These are phyloP conservation scores for Ophion costatus DNA, from an alignment of 2,888 invertebrate genomes.

Conservation along the genomic window DNA sequence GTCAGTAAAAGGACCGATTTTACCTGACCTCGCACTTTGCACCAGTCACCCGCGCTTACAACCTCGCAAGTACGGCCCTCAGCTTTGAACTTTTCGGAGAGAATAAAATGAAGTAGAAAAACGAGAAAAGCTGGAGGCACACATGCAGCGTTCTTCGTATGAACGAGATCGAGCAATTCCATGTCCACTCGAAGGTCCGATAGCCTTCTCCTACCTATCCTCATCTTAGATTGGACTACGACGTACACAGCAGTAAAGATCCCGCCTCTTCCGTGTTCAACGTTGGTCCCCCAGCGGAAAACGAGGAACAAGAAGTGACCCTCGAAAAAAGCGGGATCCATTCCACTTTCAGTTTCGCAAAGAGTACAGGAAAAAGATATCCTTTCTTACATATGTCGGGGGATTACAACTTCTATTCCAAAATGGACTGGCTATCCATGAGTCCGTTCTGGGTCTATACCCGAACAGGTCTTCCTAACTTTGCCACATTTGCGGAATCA, in stretches of 20 bases:
- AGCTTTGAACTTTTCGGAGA: slow-evolving; percentile 49
- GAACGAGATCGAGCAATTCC: slow-evolving; percentile 63
- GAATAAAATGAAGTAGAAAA: slow-evolving; percentile 35
- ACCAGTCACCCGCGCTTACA: slow-evolving; percentile 20
- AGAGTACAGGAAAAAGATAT: slow-evolving; percentile 22
- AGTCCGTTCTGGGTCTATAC: neutral
- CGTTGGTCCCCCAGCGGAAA: slow-evolving; percentile 42
- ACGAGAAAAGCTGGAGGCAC: slow-evolving; percentile 29
- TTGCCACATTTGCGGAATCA: slow-evolving; percentile 6
- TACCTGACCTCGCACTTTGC: slow-evolving; percentile 35
- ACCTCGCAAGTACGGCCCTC: slow-evolving; percentile 24
- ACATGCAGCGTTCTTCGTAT: slow-evolving; percentile 38
- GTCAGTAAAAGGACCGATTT: slow-evolving; percentile 45
- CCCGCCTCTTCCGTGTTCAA: slow-evolving; percentile 61
- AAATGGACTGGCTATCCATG: neutral
- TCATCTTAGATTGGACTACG: slow-evolving; percentile 32
- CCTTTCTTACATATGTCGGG: slow-evolving; percentile 33
- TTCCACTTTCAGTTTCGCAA: slow-evolving; percentile 25
- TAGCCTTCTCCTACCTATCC: slow-evolving; percentile 46
- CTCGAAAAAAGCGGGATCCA: slow-evolving; percentile 23
- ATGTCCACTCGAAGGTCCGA: slow-evolving; percentile 51
- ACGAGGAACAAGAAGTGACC: slow-evolving; percentile 46
- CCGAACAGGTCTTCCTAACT: slow-evolving; percentile 11
- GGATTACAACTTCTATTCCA: slow-evolving; percentile 14
- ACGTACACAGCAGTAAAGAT: slow-evolving; percentile 44